Evolutionary conservation across 1,140 invertebrate species (phyloP).

Genomic region (Idris sp.): DNA sequence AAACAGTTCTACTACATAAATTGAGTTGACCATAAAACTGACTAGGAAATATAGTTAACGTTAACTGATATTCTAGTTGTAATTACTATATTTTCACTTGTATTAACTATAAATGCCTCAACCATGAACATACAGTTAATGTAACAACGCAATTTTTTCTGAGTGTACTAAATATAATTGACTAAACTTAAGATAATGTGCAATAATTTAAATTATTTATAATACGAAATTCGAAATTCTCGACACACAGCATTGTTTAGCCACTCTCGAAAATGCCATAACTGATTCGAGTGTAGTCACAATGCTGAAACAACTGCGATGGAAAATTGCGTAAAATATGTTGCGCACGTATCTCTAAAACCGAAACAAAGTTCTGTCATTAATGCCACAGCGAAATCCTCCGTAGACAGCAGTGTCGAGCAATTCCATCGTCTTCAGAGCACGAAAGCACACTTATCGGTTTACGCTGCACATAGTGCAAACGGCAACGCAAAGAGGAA

Average conservation of each 20-base stretch:
- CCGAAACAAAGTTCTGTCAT: conserved; percentile 62
- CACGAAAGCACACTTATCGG: conserved; percentile 58
- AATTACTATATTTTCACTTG: no score
- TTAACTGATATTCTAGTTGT: no score
- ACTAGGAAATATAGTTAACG: no score
- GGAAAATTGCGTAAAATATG: conserved; percentile 50
- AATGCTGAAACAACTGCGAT: conserved; percentile 34
- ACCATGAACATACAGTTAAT: no score
- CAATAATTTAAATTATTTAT: background rate
- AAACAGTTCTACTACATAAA: no score
- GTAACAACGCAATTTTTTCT: no score
- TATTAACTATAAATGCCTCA: no score
- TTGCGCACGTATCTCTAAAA: conserved; percentile 43
- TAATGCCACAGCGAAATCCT: conserved; percentile 56
- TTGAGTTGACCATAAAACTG: no score
- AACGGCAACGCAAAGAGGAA: conserved; percentile 44
- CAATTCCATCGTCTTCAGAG: conserved; percentile 47
- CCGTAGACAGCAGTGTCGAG: conserved; percentile 25
- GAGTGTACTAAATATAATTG: no score
- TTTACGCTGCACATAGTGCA: conserved; percentile 36
- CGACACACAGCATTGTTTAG: conserved; percentile 12
- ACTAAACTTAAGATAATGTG: no score
- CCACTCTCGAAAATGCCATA: conserved; percentile 4
- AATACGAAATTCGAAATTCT: conserved; percentile 2
- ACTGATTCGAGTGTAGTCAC: conserved; percentile 16